Percentiles rank a stretch among this genome's conserved stretches.
phyloP scores from a whole-genome alignment of 2,113 vertebrate genomes.

The Triplophysa dalaica region DNA sequence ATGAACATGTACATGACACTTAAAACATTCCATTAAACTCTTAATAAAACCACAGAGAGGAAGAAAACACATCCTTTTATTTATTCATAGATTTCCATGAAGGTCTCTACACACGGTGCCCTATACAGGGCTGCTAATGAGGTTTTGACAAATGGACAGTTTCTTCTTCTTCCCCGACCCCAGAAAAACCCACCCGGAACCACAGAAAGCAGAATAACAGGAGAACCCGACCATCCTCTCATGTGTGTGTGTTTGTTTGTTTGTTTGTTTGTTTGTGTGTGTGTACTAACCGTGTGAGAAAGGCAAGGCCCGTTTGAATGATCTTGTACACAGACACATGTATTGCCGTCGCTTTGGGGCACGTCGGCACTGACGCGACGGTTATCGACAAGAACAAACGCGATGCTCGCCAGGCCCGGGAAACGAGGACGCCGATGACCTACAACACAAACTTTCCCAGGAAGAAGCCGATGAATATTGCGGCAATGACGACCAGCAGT shows the following conservation, averaged over 20 bases:
- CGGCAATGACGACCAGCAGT: slow-evolving; percentile 88
- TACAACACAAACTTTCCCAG: slow-evolving; percentile 92
- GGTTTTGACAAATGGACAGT: slow-evolving; percentile 77
- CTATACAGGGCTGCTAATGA: slow-evolving; percentile 63
- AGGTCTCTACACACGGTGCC: slow-evolving; percentile 81
- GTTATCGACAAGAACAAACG: slow-evolving; percentile 77
- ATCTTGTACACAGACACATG: slow-evolving; percentile 82
- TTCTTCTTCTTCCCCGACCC: slow-evolving; percentile 70
- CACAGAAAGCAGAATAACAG: slow-evolving; percentile 47
- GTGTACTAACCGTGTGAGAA: slow-evolving; percentile 80
- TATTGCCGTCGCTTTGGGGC: slow-evolving; percentile 61
- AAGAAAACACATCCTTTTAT: slow-evolving; percentile 78
- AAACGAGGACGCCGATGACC: slow-evolving; percentile 46
- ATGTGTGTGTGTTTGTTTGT: slow-evolving; percentile 75
- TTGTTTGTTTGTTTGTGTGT: slow-evolving; percentile 66
- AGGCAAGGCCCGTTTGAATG: slow-evolving; percentile 81
- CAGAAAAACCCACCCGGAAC: slow-evolving; percentile 45
- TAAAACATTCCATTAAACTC: slow-evolving; percentile 82
- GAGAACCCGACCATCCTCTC: slow-evolving; percentile 55
- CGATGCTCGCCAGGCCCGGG: slow-evolving; percentile 56
- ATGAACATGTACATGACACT: slow-evolving; percentile 88
- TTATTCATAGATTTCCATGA: slow-evolving; percentile 45
- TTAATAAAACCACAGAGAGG: slow-evolving; percentile 90
- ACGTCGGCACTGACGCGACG: slow-evolving; percentile 79
- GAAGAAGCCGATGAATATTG: slow-evolving; percentile 94